Conservation (phyloP, 2,888 invertebrate species). For the Chrysomela aeneicollis region DNA sequence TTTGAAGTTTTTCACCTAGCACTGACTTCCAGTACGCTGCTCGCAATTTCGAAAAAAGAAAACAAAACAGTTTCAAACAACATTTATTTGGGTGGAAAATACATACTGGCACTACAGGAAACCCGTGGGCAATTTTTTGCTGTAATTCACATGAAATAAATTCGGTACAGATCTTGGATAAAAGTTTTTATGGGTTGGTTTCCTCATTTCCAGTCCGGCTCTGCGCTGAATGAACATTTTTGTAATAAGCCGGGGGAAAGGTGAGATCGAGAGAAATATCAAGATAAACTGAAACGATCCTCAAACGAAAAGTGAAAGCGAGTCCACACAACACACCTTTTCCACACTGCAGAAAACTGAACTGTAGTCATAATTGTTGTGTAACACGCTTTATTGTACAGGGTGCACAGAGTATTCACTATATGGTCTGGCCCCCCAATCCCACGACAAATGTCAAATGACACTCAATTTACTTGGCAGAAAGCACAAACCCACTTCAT, state of each 20-base stretch:
- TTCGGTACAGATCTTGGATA: too few species aligned
- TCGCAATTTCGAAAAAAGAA: not conserved
- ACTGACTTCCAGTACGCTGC: not conserved
- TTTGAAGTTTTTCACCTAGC: too few species aligned
- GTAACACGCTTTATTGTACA: not conserved
- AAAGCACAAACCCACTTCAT: not conserved
- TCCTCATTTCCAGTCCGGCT: not conserved
- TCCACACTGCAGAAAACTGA: not conserved
- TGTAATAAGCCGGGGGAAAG: not conserved
- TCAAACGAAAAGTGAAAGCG: not conserved
- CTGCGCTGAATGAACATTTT: not conserved
- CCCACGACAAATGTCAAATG: too few species aligned
- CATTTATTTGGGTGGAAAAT: too few species aligned
- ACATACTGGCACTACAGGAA: too few species aligned
- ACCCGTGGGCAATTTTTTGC: too few species aligned
- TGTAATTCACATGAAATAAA: too few species aligned
- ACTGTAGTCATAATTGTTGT: not conserved
- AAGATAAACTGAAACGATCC: not conserved
- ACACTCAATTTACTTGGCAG: too few species aligned
- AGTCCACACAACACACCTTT: not conserved
- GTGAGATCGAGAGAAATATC: not conserved
- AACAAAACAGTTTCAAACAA: not conserved
- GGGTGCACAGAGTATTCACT: too few species aligned
- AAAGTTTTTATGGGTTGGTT: not conserved
- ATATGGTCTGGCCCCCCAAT: too few species aligned